Base-by-base conservation (phyloP, 2,113 vertebrate genomes). In the Cyprinus carpio region DNA sequence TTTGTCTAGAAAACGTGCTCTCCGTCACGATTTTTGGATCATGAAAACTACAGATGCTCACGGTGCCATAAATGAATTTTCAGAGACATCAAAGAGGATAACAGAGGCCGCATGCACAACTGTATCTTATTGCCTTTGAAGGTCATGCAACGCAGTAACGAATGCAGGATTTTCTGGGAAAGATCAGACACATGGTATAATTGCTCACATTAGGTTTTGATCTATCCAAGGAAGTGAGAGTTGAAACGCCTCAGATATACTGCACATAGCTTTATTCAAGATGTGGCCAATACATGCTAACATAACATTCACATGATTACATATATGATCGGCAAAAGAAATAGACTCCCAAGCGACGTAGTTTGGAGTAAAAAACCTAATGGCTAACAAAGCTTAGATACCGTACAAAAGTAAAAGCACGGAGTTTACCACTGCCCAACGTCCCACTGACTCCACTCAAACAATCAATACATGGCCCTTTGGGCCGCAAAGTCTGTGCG, bases 11-110 rank as follows among this genome's bases (percentile, higher is more conserved):
- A 20, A 81, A n/a, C n/a, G n/a, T n/a, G n/a, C n/a, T n/a, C n/a
- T n/a, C 25, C 27, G 72, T 75, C 46, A 51, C 13, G 2, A 40
- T 74, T 75, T 81, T 81, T 27, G 29, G 25, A 81, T 69, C 16
- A 51, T 69, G 78, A 49, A 27, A 34, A 67, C n/a, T 67, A 60
- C 79, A 81, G 79, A 67, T 81, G 79, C 79, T 51, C 31, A 82
- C 8, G 12, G 43, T 29, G 43, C 40, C 56, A 71, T 65, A 81
- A 81, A 82, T 56, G n/a, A 11, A 31, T 67, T 82, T 72, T 37
- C 40, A 82, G 29, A 71, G 64, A 69, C 80, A 54, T 51, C 64
- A 62, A n/a, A n/a, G n/a, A 65, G 60, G 60, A 81, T 49, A 51
- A 67, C 40, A 2, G 58, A 29, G 79, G 79, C 25, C 13, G 43